Conservation (phyloP, 1,140 invertebrate genomes). For the Argopecten irradians region DNA sequence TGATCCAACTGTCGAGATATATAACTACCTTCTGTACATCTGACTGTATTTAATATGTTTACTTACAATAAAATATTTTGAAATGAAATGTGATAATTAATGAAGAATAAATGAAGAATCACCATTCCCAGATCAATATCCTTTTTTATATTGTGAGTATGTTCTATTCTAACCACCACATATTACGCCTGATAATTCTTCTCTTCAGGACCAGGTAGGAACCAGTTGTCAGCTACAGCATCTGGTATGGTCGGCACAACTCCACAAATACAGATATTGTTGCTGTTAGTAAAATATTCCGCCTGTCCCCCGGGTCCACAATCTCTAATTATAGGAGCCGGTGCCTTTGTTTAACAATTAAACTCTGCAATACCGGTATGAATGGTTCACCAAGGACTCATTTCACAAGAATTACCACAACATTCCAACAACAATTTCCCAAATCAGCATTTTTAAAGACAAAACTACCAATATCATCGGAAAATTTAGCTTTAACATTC, state of each 20-base stretch:
- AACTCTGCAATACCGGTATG: background rate
- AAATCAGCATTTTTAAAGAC: background rate
- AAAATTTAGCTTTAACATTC: background rate
- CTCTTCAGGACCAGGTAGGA: background rate
- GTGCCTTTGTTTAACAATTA: constrained; percentile 11
- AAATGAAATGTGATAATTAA: too few species aligned
- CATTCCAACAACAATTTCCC: background rate
- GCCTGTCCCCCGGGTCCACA: background rate
- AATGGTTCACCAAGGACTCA: background rate
- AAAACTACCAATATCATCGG: background rate
- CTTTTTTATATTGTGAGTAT: background rate
- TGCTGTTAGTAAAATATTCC: background rate
- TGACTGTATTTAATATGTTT: too few species aligned
- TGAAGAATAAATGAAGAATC: too few species aligned
- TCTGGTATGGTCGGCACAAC: background rate
- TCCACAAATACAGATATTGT: background rate
- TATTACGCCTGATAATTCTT: background rate
- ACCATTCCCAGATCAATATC: background rate
- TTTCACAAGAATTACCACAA: background rate
- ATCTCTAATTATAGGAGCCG: background rate
- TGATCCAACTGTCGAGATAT: too few species aligned
- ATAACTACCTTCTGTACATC: too few species aligned
- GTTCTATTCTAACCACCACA: background rate
- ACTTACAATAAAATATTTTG: too few species aligned
- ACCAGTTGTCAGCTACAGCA: background rate